These are phyloP conservation scores for Orientallactaga sibirica DNA, from an alignment of 2,797 vertebrate species.

Conservation along the genomic window DNA sequence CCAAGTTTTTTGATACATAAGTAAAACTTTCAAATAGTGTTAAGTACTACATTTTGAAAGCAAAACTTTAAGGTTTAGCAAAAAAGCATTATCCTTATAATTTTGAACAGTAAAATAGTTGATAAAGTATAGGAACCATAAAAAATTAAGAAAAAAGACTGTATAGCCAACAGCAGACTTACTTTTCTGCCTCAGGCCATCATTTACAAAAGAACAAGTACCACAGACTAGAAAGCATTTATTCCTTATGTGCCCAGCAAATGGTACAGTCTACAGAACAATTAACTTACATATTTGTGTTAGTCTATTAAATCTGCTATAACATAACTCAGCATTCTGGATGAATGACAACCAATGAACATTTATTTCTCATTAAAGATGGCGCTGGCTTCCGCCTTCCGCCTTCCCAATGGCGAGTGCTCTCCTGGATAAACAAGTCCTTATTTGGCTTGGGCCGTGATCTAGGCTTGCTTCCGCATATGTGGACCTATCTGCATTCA, in stretches of 20 bases:
- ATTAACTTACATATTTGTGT: not conserved
- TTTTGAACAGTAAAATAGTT: not conserved
- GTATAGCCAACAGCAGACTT: not conserved
- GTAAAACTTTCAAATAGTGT: slow-evolving; percentile 19
- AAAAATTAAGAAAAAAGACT: slow-evolving; percentile 38
- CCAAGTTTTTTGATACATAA: not conserved
- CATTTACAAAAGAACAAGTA: slow-evolving; percentile 31
- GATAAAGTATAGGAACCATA: not conserved
- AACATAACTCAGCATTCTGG: not conserved
- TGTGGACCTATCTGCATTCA: too few species aligned
- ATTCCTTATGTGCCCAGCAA: not conserved
- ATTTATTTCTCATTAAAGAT: slow-evolving; percentile 2
- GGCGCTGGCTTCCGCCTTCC: too few species aligned
- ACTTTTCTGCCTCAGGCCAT: not conserved
- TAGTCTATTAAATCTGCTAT: not conserved
- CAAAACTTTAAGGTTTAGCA: slow-evolving; percentile 13
- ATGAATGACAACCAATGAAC: not conserved
- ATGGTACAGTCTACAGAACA: not conserved
- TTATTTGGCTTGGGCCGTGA: too few species aligned
- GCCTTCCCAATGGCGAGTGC: too few species aligned
- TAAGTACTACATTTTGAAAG: slow-evolving; percentile 18
- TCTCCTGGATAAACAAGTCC: too few species aligned
- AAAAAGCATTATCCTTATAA: not conserved
- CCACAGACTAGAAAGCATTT: not conserved
- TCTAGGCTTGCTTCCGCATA: too few species aligned